phyloP scores from a whole-genome alignment of 1,140 invertebrate species.

The Zaprionus inermis region DNA sequence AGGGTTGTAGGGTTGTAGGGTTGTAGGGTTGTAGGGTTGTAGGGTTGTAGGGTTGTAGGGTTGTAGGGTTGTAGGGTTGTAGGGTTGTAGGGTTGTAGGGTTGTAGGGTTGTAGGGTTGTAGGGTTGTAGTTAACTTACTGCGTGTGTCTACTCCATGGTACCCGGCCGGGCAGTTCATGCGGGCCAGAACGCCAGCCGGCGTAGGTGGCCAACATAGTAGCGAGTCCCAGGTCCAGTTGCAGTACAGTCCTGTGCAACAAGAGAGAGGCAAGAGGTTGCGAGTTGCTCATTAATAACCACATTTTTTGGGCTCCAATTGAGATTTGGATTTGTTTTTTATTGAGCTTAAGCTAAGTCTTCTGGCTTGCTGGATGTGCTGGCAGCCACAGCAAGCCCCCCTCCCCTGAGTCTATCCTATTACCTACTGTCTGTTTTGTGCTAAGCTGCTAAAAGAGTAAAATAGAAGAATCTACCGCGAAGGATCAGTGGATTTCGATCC shows the following conservation, averaged over 20 bases:
- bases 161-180: conserved; percentile 88
- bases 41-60: too few relatives aligned
- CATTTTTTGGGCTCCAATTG: background rate
- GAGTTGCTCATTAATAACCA: conserved; percentile 9
- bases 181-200: conserved; percentile 86
- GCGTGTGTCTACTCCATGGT: conserved; percentile 88
- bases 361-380: background rate
- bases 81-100: too few relatives aligned
- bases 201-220: conserved; percentile 92
- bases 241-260: conserved; percentile 85
- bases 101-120: background rate
- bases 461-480: background rate
- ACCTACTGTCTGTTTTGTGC: too few relatives aligned
- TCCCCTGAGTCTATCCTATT: background rate
- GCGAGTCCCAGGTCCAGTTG: conserved; percentile 89
- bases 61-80: too few relatives aligned
- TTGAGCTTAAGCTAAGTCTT: background rate
- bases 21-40: too few relatives aligned
- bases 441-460: background rate
- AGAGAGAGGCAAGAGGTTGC: background rate
- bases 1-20: too few relatives aligned
- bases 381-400: background rate
- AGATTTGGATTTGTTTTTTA: background rate
- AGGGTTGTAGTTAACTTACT: conserved; percentile 87
- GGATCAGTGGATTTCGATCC: background rate